Percentiles rank a stretch among this genome's conserved stretches.
Conservation (phyloP, 2,113 vertebrate species). For the Promerops cafer region DNA sequence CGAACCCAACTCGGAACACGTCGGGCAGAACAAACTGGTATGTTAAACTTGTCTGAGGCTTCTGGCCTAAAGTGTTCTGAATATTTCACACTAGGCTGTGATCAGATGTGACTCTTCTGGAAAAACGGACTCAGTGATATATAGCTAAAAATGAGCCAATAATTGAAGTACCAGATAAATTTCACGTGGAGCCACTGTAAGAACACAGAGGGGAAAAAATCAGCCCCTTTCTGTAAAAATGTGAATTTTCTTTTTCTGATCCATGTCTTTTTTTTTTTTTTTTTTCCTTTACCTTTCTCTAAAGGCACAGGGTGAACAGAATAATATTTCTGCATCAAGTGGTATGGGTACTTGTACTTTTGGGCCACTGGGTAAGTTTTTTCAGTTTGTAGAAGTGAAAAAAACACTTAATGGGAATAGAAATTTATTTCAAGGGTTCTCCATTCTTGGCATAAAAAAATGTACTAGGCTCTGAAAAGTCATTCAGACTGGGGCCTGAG, state of each 20-base stretch:
- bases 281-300: background rate
- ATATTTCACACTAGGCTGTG: background rate
- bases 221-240: background rate
- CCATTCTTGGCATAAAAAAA: background rate
- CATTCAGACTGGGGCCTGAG: background rate
- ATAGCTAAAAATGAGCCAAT: background rate
- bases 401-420: background rate
- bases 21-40: slow-evolving; percentile 89
- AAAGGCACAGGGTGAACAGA: slow-evolving; percentile 87
- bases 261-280: background rate
- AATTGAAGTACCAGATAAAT: background rate
- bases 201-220: background rate
- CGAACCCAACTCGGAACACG: slow-evolving; percentile 88
- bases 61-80: background rate
- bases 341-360: slow-evolving; percentile 86
- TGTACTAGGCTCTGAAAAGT: background rate
- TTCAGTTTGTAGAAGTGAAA: background rate
- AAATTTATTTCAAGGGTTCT: background rate
- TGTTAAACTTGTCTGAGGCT: background rate
- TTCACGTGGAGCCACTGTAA: background rate
- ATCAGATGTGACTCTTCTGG: background rate
- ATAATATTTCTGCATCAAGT: slow-evolving; percentile 84
- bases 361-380: slow-evolving; percentile 81
- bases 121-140: background rate
- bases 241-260: slow-evolving; percentile 28